Percentiles rank a stretch among this genome's conserved stretches.
These are phyloP conservation scores for Myotis brandtii DNA, from an alignment of 2,113 vertebrate species.

Conservation along the genomic window DNA sequence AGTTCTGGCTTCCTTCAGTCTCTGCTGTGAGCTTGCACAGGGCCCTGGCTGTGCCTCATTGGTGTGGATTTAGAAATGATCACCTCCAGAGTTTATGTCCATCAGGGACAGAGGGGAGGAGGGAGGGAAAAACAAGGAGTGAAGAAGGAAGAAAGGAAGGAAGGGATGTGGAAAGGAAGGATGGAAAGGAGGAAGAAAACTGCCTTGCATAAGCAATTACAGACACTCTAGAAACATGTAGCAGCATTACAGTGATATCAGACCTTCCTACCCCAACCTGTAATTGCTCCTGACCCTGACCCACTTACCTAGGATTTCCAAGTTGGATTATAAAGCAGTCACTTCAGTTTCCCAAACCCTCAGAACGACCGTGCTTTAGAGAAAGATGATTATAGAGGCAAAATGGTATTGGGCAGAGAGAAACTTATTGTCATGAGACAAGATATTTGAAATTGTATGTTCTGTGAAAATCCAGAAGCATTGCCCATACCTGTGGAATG, in stretches of 20 bases:
- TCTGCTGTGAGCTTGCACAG: neutral
- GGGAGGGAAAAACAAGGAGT: neutral
- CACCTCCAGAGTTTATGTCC: neutral
- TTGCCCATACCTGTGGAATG: neutral
- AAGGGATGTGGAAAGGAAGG: accelerated
- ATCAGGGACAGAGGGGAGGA: neutral
- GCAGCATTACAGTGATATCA: neutral
- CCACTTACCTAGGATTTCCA: neutral
- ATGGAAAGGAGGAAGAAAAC: neutral
- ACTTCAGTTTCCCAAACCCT: neutral
- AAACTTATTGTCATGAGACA: neutral
- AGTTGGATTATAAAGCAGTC: neutral
- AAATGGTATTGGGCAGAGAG: neutral
- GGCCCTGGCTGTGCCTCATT: neutral
- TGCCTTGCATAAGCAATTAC: neutral
- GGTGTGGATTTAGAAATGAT: neutral
- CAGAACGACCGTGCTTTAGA: neutral
- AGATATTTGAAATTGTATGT: neutral
- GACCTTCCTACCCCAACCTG: neutral
- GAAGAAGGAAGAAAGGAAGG: neutral
- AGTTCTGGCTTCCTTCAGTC: neutral
- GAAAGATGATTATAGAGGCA: neutral
- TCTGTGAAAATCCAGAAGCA: neutral
- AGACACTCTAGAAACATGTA: neutral
- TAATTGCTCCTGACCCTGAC: neutral